Percentiles rank a stretch among this genome's conserved stretches.
phyloP scores from a whole-genome alignment of 2,888 invertebrate species.

The Dynastes tityus region DNA sequence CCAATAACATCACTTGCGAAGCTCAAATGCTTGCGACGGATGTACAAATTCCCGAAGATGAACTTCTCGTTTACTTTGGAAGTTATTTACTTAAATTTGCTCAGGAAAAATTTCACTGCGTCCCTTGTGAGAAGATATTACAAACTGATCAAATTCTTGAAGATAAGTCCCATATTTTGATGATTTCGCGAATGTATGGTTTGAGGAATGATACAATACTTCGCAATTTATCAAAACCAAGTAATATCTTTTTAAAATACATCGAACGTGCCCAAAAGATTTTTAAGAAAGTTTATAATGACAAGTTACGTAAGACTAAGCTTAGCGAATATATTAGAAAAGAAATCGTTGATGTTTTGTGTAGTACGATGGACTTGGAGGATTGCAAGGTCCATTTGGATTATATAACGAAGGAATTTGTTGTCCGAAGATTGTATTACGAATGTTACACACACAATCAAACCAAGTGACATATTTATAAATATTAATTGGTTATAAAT shows the following conservation, averaged over 20 bases:
- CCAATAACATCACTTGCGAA: background rate
- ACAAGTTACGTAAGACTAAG: conserved; percentile 11
- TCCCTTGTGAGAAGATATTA: conserved; percentile 46
- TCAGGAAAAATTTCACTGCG: conserved; percentile 15
- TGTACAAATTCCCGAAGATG: background rate
- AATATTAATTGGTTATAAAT: conserved; percentile 17
- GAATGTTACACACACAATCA: conserved; percentile 9
- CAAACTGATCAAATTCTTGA: conserved; percentile 46
- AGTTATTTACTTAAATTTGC: conserved; percentile 8
- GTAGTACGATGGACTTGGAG: conserved; percentile 2
- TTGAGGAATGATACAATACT: background rate
- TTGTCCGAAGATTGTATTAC: conserved; percentile 12
- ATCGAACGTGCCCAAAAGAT: conserved; percentile 17
- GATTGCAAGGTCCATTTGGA: conserved; percentile 12
- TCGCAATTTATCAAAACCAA: background rate
- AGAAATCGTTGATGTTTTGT: conserved; percentile 23
- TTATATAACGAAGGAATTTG: conserved; percentile 31
- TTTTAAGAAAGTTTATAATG: conserved; percentile 28
- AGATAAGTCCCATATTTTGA: background rate
- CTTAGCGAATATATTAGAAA: conserved; percentile 21
- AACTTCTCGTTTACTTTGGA: background rate
- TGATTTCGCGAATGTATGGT: background rate
- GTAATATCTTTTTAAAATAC: conserved; percentile 5
- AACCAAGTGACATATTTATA: conserved; percentile 2
- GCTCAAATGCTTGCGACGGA: background rate